Conservation (phyloP, 2,797 vertebrate species). For the Paramormyrops hopkinsi region DNA sequence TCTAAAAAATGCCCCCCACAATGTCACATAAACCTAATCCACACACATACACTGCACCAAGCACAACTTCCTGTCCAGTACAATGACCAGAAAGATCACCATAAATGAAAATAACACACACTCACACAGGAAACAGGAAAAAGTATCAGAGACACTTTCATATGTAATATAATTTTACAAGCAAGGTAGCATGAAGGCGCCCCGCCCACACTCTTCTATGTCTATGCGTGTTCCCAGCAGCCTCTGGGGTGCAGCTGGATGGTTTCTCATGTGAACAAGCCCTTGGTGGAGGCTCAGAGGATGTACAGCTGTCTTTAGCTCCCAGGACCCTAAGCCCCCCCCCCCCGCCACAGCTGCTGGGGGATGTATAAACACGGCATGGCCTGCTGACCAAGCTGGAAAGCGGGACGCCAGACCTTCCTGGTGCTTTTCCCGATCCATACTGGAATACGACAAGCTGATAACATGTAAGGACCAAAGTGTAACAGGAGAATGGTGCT, state of each 20-base stretch:
- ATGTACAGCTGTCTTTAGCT: slow-evolving; percentile 54
- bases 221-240: not conserved
- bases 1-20: no score
- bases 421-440: not conserved
- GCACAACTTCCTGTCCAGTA: not conserved
- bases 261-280: not conserved
- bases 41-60: not conserved
- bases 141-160: not conserved
- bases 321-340: slow-evolving; percentile 26
- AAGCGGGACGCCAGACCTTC: slow-evolving; percentile 40
- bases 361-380: not conserved
- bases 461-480: not conserved
- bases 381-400: slow-evolving; percentile 27
- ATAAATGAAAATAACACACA: not conserved
- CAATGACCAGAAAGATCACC: not conserved
- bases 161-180: not conserved
- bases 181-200: not conserved
- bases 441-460: not conserved
- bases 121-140: not conserved
- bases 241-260: not conserved
- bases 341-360: slow-evolving; percentile 57
- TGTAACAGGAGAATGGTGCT: not conserved
- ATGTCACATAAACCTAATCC: no score
- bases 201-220: not conserved
- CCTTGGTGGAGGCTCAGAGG: not conserved